Evolutionary conservation across 2,888 invertebrate species (phyloP), one percentile per base, ranked within the genome.

Genomic region (Drosophila multiciliata): DNA sequence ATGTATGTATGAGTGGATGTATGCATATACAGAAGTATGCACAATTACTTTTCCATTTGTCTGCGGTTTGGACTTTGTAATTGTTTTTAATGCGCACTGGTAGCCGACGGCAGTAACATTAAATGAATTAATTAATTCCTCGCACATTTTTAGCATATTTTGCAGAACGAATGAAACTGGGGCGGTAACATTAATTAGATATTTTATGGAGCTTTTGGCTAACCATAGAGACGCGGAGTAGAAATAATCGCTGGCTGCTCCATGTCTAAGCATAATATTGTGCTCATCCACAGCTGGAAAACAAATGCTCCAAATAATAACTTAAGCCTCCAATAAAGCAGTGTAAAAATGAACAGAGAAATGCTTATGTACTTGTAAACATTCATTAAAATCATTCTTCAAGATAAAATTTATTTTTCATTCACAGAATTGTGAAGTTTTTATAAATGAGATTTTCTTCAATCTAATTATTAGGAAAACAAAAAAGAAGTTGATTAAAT

Each of bases 51-150:
- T 65, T 71, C 60, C 60, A 70, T 72, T 66, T 68, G 59, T 45
- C 57, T 70, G 82, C 59, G 73, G 70, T 55, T 66, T 74, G 66
- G 70, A 72, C 66, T 76, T 70, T 66, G 67, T 68, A 88, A 85
- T 79, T 75, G 82, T 72, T 74, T 85, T 77, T 70, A 77, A 82
- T 69, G 69, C 69, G 70, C 67, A 35, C 57, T 60, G 64, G 73
- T 66, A 59, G 52, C 59, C 35, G 38, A 50, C 48, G 68, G 72
- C 60, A 45, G 59, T 52, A 60, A 69, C 82, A 84, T 84, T 82
- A 76, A 84, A 82, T 73, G 70, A 87, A 87, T 87, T 83, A 85
- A 83, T 84, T 84, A 60, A 84, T 79, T 87, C 55, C 70, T 64
- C 68, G 61, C 69, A 76, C 79, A 84, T 78, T 81, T 81, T 76